Base-by-base conservation (phyloP, 2,797 vertebrate genomes). In the Dermochelys coriacea region DNA sequence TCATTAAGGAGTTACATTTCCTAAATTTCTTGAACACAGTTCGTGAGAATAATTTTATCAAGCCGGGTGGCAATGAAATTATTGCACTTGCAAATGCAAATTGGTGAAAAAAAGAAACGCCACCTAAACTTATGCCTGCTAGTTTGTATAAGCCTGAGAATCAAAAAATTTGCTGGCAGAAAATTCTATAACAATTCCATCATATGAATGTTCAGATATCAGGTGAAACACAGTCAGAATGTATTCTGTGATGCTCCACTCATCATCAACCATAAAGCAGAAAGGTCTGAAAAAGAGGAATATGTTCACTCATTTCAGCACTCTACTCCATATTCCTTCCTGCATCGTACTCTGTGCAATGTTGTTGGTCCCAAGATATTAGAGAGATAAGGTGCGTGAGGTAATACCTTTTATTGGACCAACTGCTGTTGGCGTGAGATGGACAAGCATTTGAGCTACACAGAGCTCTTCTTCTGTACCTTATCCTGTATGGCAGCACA, bases 221-320 rank as follows among this genome's bases (percentile, higher is more conserved):
- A 83, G 90, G 86, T 87, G 94, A 89, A 82, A 87, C 94, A 89
- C 83, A 93, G 34, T 84, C 90, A 97, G 94, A 57, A 81, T 84
- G 93, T 95, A 90, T 25, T 87, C 90, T 93, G 83, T 64, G 68
- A 84, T 89, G 94, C 64, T 95, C 87, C 82, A 68, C 90, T 96
- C 89, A 74, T 91, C 88, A 82, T 2, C 84, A 64, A 88, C 90
- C 85, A 94, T 80, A 90, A 94, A 91, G 95, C 83, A 86, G 89
- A 92, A 94, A 80, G 61, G 57, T 21, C 93, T 91, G 86, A 91
- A 9, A 84, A 91, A 93, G 83, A 91, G 86, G 71, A 86, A 89
- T 1, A 64, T 9, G 59, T n/a, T 34, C 61, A 49, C 59, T 8
- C 88, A 8, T 64, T 18, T 94, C 85, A 81, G 89, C 57, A 34